Percentiles rank a stretch among this genome's conserved stretches.
Conservation (phyloP, 2,888 invertebrate species). For the Hydropsyche betteni region DNA sequence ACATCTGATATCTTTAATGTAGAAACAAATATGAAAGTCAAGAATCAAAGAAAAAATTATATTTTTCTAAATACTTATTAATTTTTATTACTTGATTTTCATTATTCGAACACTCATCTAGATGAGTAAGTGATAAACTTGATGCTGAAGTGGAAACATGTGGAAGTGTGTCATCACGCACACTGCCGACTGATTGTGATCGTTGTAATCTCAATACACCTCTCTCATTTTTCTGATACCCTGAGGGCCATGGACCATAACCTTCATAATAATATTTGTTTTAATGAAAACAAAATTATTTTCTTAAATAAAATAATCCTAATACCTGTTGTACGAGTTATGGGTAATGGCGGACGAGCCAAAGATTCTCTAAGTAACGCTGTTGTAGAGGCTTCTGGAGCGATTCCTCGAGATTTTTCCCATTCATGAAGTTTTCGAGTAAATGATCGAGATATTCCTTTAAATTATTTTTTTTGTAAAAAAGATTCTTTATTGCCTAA, state of each 20-base stretch:
- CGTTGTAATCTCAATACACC: constrained; percentile 63
- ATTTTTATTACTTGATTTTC: constrained; percentile 21
- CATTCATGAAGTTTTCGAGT: constrained; percentile 90
- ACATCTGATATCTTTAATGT: constrained; percentile 27
- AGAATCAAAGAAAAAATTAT: background rate
- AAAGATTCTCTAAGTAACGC: constrained; percentile 71
- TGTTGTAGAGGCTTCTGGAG: constrained; percentile 86
- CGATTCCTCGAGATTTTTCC: constrained; percentile 88
- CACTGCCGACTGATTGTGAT: constrained; percentile 81
- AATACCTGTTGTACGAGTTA: constrained; percentile 53
- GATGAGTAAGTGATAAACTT: constrained; percentile 77
- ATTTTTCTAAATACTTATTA: background rate
- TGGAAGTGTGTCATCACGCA: constrained; percentile 65
- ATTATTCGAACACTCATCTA: constrained; percentile 63
- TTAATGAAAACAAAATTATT: background rate
- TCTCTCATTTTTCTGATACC: constrained; percentile 47
- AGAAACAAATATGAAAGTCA: constrained; percentile 3
- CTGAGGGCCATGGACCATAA: constrained; percentile 33
- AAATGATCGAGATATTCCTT: constrained; percentile 84
- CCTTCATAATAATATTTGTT: constrained; percentile 1
- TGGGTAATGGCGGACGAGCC: constrained; percentile 53
- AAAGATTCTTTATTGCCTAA: background rate
- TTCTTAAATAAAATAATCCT: background rate
- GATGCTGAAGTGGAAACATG: constrained; percentile 69
- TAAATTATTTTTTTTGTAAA: background rate